Evolutionary conservation across 2,113 vertebrate species (phyloP).

Genomic region (Camelus bactrianus): DNA sequence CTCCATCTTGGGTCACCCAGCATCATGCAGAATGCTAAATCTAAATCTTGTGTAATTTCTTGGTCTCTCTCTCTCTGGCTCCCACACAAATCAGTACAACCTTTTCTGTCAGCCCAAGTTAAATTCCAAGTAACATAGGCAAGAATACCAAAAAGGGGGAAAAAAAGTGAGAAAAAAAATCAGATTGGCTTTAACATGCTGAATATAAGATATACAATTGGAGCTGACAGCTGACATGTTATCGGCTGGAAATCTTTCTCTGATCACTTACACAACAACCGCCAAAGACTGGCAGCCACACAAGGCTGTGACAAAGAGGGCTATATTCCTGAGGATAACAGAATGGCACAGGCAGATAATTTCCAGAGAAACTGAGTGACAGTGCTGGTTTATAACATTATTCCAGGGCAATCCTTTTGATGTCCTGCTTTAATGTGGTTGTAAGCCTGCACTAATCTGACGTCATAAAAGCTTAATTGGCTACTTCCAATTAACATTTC

Average conservation of each 20-base stretch:
- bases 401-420: conserved; percentile 47
- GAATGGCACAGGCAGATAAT: not conserved
- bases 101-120: conserved; percentile 56
- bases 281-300: not conserved
- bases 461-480: conserved; percentile 35
- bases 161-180: not conserved
- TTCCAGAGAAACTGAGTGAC: not conserved
- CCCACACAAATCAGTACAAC: not conserved
- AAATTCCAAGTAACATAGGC: conserved; percentile 22
- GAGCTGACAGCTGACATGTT: conserved; percentile 23
- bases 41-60: not conserved
- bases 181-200: conserved; percentile 17
- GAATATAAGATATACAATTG: not conserved
- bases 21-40: not conserved
- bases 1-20: not conserved
- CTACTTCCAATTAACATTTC: conserved; percentile 69
- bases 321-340: not conserved
- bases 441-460: conserved; percentile 65
- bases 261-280: not conserved
- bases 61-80: not conserved
- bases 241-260: conserved; percentile 45
- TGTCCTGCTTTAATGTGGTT: conserved; percentile 45
- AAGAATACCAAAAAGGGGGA: not conserved
- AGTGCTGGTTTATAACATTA: conserved; percentile 10
- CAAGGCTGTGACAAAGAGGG: not conserved